Evolutionary conservation across 2,888 invertebrate species (phyloP).

Genomic region (Harpagoxenus sublaevis): DNA sequence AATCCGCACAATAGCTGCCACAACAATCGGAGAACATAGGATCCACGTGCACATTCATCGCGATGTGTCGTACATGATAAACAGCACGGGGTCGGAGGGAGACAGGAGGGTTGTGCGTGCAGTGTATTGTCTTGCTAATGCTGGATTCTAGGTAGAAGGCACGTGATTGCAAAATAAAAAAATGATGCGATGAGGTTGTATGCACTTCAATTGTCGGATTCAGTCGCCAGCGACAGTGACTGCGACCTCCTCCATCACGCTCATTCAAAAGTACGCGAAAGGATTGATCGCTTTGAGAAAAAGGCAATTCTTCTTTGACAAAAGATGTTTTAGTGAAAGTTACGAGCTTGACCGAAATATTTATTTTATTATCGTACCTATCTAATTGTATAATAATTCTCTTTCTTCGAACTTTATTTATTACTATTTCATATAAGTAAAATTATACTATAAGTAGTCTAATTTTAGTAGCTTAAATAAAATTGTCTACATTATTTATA

Average conservation of each 20-base stretch:
- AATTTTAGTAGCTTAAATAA: not conserved
- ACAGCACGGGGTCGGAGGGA: conserved; percentile 13
- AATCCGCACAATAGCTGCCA: conserved; percentile 57
- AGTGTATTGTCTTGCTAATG: conserved; percentile 64
- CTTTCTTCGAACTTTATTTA: not conserved
- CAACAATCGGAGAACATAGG: conserved; percentile 65
- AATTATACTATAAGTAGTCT: not conserved
- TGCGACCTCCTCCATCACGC: not conserved
- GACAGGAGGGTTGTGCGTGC: not conserved
- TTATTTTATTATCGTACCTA: not conserved
- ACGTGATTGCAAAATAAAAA: conserved; percentile 40
- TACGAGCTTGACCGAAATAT: not conserved
- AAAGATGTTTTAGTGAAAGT: not conserved
- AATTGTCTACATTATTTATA: not conserved
- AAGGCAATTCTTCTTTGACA: not conserved
- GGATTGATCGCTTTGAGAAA: not conserved
- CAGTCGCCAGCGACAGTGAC: not conserved
- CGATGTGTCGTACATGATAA: conserved; percentile 57
- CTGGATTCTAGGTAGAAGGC: conserved; percentile 22
- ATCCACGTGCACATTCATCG: conserved; percentile 59
- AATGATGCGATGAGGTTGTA: not conserved
- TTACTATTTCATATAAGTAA: not conserved
- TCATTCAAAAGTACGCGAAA: not conserved
- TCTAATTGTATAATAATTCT: not conserved
- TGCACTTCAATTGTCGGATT: not conserved